Evolutionary conservation across 1,140 invertebrate species (phyloP).

Genomic region (Piezodorus guildinii): DNA sequence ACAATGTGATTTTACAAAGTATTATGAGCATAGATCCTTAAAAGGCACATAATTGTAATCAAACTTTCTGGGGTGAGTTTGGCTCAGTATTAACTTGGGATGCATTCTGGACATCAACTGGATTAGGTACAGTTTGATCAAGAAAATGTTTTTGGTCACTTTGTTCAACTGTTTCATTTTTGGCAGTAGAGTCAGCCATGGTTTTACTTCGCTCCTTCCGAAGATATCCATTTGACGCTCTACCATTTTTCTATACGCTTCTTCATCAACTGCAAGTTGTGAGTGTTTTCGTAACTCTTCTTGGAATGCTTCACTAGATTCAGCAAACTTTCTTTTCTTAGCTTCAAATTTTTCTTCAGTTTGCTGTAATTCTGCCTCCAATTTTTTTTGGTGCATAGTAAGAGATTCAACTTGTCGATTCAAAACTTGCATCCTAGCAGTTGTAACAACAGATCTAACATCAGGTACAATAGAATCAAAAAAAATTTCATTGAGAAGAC

Average conservation of each 20-base stretch:
- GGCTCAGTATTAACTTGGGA: no score
- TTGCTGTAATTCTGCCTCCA: conserved; percentile 90
- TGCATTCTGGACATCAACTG: no score
- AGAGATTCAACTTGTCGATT: conserved; percentile 90
- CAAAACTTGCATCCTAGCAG: conserved; percentile 77
- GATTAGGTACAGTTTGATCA: neutral
- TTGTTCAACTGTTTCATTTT: neutral
- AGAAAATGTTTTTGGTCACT: neutral
- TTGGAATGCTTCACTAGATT: conserved; percentile 88
- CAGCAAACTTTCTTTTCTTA: conserved; percentile 89
- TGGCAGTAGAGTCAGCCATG: neutral
- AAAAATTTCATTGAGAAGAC: conserved; percentile 94
- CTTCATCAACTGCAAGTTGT: conserved; percentile 81
- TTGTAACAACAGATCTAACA: conserved; percentile 82
- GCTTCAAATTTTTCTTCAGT: conserved; percentile 95
- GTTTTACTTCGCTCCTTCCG: conserved; percentile 49
- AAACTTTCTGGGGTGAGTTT: no score
- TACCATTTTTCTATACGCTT: conserved; percentile 82
- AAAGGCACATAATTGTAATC: no score
- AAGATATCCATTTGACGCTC: conserved; percentile 69
- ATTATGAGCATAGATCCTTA: no score
- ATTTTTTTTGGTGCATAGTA: conserved; percentile 93
- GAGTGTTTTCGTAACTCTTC: conserved; percentile 89
- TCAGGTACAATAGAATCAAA: conserved; percentile 90
- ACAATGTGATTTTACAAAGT: no score